Conservation (phyloP, 2,113 vertebrate genomes). For the Prinia subflava region DNA sequence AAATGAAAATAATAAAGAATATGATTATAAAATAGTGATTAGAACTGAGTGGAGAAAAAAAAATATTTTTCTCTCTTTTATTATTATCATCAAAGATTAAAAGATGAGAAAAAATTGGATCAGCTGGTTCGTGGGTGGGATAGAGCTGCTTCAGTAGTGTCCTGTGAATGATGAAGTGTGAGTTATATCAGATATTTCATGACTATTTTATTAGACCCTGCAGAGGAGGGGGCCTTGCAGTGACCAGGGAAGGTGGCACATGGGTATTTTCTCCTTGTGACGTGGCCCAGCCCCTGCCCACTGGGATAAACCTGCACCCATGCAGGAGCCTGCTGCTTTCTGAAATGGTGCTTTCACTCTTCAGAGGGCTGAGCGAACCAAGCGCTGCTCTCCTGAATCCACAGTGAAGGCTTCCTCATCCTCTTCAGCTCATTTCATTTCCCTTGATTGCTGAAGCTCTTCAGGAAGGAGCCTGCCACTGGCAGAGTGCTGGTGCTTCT, state of each 20-base stretch:
- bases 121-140: background rate
- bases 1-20: background rate
- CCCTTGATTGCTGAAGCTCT: background rate
- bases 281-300: background rate
- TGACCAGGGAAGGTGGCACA: background rate
- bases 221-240: background rate
- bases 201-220: background rate
- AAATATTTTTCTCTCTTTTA: background rate
- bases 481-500: background rate
- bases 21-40: background rate
- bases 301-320: background rate
- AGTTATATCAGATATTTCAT: background rate
- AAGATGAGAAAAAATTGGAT: background rate
- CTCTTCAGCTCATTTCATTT: background rate
- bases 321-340: background rate
- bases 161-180: background rate
- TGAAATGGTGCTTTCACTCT: background rate
- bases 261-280: background rate
- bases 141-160: background rate
- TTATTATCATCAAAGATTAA: background rate
- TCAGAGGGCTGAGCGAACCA: background rate
- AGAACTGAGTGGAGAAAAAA: background rate
- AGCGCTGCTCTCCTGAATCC: background rate
- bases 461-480: background rate
- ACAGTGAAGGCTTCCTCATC: background rate